Conservation (phyloP, 30 jellyfish, hydroid and myxozoan species). For the Nemopilema nomurai region DNA sequence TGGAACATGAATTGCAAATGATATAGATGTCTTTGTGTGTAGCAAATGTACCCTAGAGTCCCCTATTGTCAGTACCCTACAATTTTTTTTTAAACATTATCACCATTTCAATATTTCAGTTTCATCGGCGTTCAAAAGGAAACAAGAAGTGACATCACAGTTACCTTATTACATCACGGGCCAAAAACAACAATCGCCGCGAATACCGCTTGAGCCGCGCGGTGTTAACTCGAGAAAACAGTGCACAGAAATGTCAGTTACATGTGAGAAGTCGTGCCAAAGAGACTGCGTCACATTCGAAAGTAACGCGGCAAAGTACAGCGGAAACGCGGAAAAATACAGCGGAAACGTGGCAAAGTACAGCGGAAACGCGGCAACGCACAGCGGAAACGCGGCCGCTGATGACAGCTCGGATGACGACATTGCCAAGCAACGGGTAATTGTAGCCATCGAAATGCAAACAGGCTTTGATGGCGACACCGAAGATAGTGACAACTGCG, state of each 20-base stretch:
- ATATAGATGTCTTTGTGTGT: too few species aligned
- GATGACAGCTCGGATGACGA: not conserved
- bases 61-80: too few species aligned
- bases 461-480: slow-evolving; percentile 45
- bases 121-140: not conserved
- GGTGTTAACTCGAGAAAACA: not conserved
- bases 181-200: not conserved
- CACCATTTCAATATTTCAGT: not conserved
- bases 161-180: not conserved
- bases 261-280: too few species aligned
- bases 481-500: slow-evolving; percentile 37
- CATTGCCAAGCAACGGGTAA: not conserved
- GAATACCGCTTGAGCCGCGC: not conserved
- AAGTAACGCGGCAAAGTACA: not conserved
- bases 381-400: too few species aligned
- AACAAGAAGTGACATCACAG: not conserved
- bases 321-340: not conserved
- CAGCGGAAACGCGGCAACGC: not conserved
- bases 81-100: too few species aligned
- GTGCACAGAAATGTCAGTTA: not conserved
- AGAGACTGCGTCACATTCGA: not conserved
- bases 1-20: too few species aligned
- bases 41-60: too few species aligned
- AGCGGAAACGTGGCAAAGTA: not conserved
- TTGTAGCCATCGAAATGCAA: not conserved